Evolutionary conservation across 2,797 vertebrate genomes (phyloP), one percentile per base, ranked within the genome.

Genomic region (Notolabrus celidotus): DNA sequence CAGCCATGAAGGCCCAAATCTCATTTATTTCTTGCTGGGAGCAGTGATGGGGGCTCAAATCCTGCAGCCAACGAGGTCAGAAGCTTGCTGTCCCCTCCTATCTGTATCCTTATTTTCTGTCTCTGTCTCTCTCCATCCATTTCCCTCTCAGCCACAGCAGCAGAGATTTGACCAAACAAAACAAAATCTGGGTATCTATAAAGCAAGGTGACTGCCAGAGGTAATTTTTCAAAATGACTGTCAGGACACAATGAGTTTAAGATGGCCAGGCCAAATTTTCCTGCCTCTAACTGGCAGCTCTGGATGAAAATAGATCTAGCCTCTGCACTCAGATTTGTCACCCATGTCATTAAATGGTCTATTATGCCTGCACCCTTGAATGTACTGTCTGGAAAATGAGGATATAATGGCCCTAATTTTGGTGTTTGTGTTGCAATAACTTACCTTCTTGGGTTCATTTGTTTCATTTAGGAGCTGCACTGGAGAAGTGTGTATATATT

Each of bases 151-250:
- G 56, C 51, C 51, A 62, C 84, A 83, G 86, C 84, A 83, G 86
- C 76, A 76, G 63, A 66, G 79, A 71, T 86, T 59, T 83, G 74
- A 84, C 79, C 71, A 90, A 89, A 91, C 76, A 87, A 82, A 89
- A 82, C 61, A 59, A 49, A n/a, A 79, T 67, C 65, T 15, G 61
- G 41, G 51, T 80, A 73, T 74, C 74, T 89, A 80, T 68, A 70
- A 85, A 86, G 74, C 87, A 92, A 90, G 89, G 86, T 90, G 90
- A 89, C 82, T 88, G 83, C 75, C 78, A 88, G 82, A 86, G 63
- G 80, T 84, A 84, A 87, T 86, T 84, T 85, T 80, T 84, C 74
- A 88, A 53, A 56, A 51, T 22, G 63, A 53, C 75, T 83, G 84
- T 85, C 79, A 82, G 86, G 34, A 63, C 57, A 76, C 62, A 84